phyloP scores from a whole-genome alignment of 2,113 vertebrate species.

The Cryptotis parvus region DNA sequence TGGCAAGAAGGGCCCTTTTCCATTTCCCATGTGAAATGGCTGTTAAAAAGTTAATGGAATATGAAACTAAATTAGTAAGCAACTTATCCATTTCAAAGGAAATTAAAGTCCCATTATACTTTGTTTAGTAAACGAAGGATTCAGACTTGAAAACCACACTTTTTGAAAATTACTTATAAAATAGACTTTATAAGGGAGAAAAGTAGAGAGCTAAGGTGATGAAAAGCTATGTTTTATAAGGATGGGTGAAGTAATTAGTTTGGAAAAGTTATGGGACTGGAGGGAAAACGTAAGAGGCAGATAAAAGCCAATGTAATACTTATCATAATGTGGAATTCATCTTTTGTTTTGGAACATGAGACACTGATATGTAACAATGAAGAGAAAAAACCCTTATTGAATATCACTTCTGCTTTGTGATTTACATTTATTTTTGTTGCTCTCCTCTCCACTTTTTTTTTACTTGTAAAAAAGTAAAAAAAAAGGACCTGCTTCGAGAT shows the following conservation, averaged over 20 bases:
- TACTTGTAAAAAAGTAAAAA: no score
- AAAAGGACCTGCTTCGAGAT: no score
- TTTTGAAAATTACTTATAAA: constrained; percentile 35
- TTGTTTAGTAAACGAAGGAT: constrained; percentile 3
- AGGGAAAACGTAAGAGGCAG: neutral
- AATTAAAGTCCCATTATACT: constrained; percentile 47
- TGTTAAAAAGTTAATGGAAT: constrained; percentile 63
- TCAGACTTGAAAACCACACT: constrained; percentile 10
- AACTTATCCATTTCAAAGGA: constrained; percentile 46
- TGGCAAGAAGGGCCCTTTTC: constrained; percentile 64
- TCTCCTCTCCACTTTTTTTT: no score
- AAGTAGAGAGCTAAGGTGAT: neutral
- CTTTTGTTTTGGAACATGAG: constrained; percentile 8
- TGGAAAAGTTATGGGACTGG: neutral
- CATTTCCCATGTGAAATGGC: neutral
- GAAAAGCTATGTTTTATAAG: neutral
- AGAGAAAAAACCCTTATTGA: neutral
- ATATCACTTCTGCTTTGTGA: neutral
- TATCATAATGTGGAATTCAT: neutral
- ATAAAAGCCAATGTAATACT: constrained; percentile 1
- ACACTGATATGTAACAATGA: neutral
- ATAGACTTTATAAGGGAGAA: constrained; percentile 40
- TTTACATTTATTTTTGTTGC: neutral
- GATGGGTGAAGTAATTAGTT: neutral
- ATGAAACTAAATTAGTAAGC: constrained; percentile 40